phyloP scores from a whole-genome alignment of 2,113 vertebrate species.

The Diphyllodes magnificus region DNA sequence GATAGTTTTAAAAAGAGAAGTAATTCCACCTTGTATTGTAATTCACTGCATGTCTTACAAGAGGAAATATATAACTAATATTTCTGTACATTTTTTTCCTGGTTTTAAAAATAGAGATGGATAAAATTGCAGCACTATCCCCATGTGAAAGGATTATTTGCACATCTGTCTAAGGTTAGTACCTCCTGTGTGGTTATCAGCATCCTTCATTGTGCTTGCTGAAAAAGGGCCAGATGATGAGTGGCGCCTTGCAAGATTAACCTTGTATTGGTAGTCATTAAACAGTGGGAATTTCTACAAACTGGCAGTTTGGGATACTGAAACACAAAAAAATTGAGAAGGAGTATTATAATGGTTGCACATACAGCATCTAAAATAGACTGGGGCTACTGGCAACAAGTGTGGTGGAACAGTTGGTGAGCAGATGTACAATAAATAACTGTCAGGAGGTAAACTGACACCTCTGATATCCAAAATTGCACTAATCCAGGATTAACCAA shows the following conservation, averaged over 20 bases:
- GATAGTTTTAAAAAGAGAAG: background rate
- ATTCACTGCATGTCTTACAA: background rate
- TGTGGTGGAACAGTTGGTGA: slow-evolving; percentile 10
- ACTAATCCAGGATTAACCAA: background rate
- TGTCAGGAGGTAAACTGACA: background rate
- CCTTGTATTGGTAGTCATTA: background rate
- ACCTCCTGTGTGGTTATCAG: background rate
- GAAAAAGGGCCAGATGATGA: background rate
- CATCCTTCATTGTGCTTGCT: slow-evolving; percentile 1
- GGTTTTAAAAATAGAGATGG: background rate
- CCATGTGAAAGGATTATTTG: background rate
- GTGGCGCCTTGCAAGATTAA: background rate
- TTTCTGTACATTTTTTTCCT: background rate
- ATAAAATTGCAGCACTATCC: background rate
- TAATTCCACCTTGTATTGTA: background rate
- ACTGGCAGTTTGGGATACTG: background rate
- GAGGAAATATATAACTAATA: background rate
- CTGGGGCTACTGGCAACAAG: background rate
- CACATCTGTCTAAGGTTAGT: background rate
- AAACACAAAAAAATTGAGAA: accelerated
- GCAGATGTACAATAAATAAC: background rate
- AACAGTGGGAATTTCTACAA: background rate
- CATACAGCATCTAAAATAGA: background rate
- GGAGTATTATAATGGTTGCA: background rate
- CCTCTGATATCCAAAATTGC: background rate